phyloP scores from a whole-genome alignment of 1,140 invertebrate genomes.

The Pemphigus obesinymphae region DNA sequence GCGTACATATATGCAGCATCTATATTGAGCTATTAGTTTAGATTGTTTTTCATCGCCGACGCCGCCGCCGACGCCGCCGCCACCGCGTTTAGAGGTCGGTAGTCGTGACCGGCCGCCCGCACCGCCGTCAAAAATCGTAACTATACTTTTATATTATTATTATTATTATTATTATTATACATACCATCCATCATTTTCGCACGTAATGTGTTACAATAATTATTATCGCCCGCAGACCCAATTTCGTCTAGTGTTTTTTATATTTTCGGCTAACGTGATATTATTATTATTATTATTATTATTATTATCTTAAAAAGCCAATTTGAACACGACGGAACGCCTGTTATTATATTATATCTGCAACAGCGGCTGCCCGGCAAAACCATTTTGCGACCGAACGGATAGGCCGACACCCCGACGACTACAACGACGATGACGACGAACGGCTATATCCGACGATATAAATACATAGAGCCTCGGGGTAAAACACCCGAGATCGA shows the following conservation, averaged over 20 bases:
- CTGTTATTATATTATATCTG: background rate
- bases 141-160: background rate
- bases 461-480: background rate
- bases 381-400: constrained; percentile 2
- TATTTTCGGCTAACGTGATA: background rate
- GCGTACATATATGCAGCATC: background rate
- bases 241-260: background rate
- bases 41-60: background rate
- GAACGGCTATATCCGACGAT: background rate
- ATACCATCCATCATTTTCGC: constrained; percentile 8
- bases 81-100: background rate
- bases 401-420: background rate
- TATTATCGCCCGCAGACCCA: background rate
- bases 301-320: background rate
- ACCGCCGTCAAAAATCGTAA: background rate
- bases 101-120: background rate
- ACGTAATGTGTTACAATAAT: constrained; percentile 17
- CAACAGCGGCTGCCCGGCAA: background rate
- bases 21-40: background rate
- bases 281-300: too few species aligned
- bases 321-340: background rate
- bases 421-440: background rate
- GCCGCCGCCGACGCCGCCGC: background rate
- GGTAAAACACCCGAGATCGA: background rate
- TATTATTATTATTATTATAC: background rate